These are phyloP conservation scores for Frankliniella fusca DNA, from an alignment of 2,888 invertebrate species.

Conservation along the genomic window DNA sequence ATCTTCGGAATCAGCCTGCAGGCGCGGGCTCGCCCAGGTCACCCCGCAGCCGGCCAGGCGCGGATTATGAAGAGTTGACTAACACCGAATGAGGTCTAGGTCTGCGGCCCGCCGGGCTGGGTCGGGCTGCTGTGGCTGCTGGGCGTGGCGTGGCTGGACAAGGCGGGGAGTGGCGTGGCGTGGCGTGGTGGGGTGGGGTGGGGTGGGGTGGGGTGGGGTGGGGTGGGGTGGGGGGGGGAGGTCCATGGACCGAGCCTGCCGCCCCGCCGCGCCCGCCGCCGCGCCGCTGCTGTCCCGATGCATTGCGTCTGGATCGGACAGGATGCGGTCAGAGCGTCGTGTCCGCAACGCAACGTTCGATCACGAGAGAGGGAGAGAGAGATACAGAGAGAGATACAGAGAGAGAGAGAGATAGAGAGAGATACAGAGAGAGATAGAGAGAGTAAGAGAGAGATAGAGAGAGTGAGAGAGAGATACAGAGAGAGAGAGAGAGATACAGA, in stretches of 20 bases:
- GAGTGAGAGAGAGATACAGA: too few relatives aligned
- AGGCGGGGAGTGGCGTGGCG: background rate
- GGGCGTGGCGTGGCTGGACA: background rate
- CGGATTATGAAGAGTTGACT: conserved; percentile 25
- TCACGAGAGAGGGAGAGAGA: background rate
- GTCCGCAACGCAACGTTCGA: background rate
- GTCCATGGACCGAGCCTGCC: background rate
- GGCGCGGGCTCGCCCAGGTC: background rate
- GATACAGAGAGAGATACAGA: background rate
- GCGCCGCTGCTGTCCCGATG: background rate
- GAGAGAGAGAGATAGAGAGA: background rate
- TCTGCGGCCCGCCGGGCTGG: background rate
- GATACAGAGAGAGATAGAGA: background rate
- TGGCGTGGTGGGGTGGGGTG: background rate
- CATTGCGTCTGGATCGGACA: background rate
- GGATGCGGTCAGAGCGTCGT: background rate
- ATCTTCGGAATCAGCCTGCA: too few relatives aligned
- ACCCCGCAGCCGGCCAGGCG: background rate
- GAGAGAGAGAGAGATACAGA: background rate
- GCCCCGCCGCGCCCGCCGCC: background rate
- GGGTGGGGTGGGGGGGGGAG: background rate
- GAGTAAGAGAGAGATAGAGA: background rate
- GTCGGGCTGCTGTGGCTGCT: background rate
- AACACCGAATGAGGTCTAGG: conserved; percentile 26
- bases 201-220: background rate